Conservation (phyloP, 1,140 invertebrate species). For the Subanguina moxae region DNA sequence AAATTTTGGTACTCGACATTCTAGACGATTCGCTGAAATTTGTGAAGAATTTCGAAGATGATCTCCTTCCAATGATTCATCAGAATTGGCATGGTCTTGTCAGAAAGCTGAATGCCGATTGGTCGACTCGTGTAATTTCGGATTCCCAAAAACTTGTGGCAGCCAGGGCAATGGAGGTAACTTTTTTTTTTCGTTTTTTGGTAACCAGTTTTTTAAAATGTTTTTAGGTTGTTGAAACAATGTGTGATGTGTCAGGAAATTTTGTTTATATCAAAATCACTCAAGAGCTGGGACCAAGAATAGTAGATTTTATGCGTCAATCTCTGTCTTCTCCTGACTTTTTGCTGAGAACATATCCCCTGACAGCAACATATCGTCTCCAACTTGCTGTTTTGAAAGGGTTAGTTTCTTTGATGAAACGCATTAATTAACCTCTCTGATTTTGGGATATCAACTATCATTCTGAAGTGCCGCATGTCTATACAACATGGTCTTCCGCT, state of each 20-base stretch:
- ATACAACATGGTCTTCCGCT: background rate
- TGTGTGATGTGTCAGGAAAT: conserved; percentile 22
- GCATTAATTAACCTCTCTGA: conserved; percentile 2
- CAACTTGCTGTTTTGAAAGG: conserved; percentile 2
- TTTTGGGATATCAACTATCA: conserved; percentile 4
- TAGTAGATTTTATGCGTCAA: background rate
- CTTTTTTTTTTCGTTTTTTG: background rate
- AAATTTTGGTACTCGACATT: conserved; percentile 36
- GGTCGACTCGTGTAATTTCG: background rate
- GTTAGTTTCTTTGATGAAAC: conserved; percentile 1
- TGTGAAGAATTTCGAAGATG: conserved; percentile 37
- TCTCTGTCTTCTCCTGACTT: background rate
- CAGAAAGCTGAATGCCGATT: conserved; percentile 9
- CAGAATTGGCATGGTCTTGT: conserved; percentile 39
- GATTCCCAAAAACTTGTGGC: conserved; percentile 18
- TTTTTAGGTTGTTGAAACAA: conserved; percentile 30
- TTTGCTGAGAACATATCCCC: background rate
- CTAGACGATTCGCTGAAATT: conserved; percentile 29
- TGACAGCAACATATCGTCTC: conserved; percentile 4
- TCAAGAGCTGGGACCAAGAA: conserved; percentile 28
- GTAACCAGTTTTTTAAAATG: background rate
- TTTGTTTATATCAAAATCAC: conserved; percentile 39
- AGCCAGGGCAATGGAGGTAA: conserved; percentile 15
- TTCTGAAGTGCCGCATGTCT: background rate
- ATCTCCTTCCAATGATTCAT: conserved; percentile 38